phyloP scores from a whole-genome alignment of 2,113 vertebrate species.

The Cephalopholis sonnerati region DNA sequence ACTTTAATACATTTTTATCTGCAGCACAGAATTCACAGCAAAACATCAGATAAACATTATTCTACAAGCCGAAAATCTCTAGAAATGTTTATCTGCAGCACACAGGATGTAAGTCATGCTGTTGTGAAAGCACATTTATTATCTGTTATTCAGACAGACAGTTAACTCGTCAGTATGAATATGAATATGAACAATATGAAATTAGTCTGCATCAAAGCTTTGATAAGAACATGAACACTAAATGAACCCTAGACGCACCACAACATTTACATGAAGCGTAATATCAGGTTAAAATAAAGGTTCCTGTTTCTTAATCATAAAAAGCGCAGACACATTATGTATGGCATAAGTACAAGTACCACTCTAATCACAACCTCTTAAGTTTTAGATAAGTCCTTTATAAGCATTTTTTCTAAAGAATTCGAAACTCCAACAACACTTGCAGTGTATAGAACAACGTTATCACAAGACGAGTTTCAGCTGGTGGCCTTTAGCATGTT shows the following conservation, averaged over 20 bases:
- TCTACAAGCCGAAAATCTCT: background rate
- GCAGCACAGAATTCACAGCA: background rate
- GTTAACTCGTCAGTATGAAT: background rate
- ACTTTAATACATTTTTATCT: background rate
- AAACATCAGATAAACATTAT: constrained; percentile 12
- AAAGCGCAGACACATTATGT: background rate
- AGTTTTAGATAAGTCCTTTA: background rate
- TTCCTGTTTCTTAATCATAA: background rate
- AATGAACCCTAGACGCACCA: background rate
- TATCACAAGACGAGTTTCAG: no score
- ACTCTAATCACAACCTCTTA: background rate
- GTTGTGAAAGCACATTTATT: constrained; percentile 14
- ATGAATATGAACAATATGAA: background rate
- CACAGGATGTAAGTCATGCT: background rate
- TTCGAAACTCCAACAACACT: no score
- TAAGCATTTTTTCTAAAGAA: no score
- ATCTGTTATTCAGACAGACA: constrained; percentile 1
- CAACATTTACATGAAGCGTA: background rate
- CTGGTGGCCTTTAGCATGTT: background rate
- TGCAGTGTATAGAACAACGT: no score
- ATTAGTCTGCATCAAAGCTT: background rate
- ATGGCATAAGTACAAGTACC: background rate
- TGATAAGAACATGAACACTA: background rate
- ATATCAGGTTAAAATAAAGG: background rate
- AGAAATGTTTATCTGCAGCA: background rate